phyloP scores from a whole-genome alignment of 2,888 invertebrate genomes.

The Ecdyonurus torrentis region DNA sequence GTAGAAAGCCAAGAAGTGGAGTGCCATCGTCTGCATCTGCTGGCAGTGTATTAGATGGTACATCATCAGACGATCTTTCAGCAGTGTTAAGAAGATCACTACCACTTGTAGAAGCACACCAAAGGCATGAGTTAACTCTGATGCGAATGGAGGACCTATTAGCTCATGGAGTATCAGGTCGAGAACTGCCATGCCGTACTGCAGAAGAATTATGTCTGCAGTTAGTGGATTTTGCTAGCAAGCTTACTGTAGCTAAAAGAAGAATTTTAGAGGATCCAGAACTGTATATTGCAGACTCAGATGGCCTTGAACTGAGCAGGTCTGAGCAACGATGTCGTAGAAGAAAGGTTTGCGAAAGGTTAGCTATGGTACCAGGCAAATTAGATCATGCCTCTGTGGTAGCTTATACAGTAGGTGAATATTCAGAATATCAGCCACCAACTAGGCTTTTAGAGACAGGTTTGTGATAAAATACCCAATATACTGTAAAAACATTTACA shows the following conservation, averaged over 20 bases:
- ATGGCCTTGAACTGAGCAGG: constrained; percentile 32
- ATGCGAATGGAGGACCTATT: constrained; percentile 59
- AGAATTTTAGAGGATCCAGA: constrained; percentile 68
- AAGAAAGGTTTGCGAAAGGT: constrained; percentile 52
- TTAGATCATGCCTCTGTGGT: constrained; percentile 76
- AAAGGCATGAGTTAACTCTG: constrained; percentile 56
- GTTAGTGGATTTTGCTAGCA: constrained; percentile 57
- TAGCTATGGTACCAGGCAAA: constrained; percentile 67
- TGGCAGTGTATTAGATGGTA: constrained; percentile 6
- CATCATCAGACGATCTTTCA: constrained; percentile 2
- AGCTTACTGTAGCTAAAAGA: constrained; percentile 64
- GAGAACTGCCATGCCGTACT: constrained; percentile 39
- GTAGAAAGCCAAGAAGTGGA: background rate
- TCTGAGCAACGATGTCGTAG: constrained; percentile 49
- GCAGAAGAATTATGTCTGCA: constrained; percentile 51
- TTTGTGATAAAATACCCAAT: no score
- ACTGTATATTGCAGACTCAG: constrained; percentile 35
- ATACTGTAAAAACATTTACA: no score
- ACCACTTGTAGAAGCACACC: constrained; percentile 53
- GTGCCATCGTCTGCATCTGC: constrained; percentile 8
- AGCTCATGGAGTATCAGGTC: constrained; percentile 40
- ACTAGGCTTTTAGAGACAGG: background rate
- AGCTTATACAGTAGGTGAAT: constrained; percentile 54
- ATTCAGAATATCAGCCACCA: background rate
- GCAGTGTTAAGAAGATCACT: constrained; percentile 19